A percentile compares a stretch with the other conserved stretches of the same genome.
Evolutionary conservation across 2,888 invertebrate species (phyloP).

Genomic region (Hydropsyche betteni): DNA sequence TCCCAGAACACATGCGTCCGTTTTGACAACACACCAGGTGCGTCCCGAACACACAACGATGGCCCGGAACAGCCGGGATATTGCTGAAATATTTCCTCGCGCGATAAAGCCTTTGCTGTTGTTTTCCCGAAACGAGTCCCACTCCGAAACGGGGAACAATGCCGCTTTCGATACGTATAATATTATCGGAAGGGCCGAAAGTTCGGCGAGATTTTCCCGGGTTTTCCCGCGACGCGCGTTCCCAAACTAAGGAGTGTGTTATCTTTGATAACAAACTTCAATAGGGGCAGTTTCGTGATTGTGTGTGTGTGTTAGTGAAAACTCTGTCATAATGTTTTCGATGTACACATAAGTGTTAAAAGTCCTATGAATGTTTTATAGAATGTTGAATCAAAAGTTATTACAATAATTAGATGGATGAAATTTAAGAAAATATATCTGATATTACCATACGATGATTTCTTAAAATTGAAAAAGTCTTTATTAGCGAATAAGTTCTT

Average conservation of each 20-base stretch:
- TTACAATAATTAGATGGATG: too few relatives aligned
- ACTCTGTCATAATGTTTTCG: slow-evolving; percentile 33
- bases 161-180: slow-evolving; percentile 23
- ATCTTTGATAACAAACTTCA: slow-evolving; percentile 42
- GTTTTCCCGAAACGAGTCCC: slow-evolving; percentile 3
- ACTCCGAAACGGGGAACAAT: background rate
- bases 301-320: slow-evolving; percentile 15
- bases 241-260: slow-evolving; percentile 13
- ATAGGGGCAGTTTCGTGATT: slow-evolving; percentile 36
- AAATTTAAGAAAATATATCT: too few relatives aligned
- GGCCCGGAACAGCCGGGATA: slow-evolving; percentile 15
- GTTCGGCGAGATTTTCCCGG: background rate
- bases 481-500: too few relatives aligned
- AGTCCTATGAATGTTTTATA: too few relatives aligned
- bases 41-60: background rate
- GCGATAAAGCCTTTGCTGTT: slow-evolving; percentile 31
- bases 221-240: too few relatives aligned
- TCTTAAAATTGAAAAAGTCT: too few relatives aligned
- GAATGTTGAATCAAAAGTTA: too few relatives aligned
- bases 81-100: slow-evolving; percentile 28
- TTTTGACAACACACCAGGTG: background rate
- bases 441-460: too few relatives aligned
- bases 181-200: slow-evolving; percentile 18
- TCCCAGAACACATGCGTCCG: too few relatives aligned
- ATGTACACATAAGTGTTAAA: slow-evolving; percentile 3